Evolutionary conservation across 2,113 vertebrate genomes (phyloP).

Genomic region (Neoarius graeffei): DNA sequence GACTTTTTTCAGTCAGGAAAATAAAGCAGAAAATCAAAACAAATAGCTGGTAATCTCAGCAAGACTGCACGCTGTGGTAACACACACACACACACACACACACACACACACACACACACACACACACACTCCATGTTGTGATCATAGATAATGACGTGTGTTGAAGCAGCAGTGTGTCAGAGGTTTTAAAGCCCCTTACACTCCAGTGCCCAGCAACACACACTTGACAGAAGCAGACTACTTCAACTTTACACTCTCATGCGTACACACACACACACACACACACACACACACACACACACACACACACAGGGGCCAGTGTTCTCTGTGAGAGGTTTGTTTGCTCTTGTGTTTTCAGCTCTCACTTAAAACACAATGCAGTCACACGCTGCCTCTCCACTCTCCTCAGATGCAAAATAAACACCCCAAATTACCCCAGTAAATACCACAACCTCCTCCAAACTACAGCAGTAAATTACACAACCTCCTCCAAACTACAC

Average conservation of each 20-base stretch:
- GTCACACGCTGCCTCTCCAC: neutral
- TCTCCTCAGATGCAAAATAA: conserved; percentile 1
- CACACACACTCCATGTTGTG: neutral
- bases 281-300: conserved; percentile 8
- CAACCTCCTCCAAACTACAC: no score
- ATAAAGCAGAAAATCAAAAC: conserved; percentile 25
- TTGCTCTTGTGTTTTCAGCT: conserved; percentile 32
- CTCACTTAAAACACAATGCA: conserved; percentile 24
- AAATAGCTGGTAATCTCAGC: conserved; percentile 14
- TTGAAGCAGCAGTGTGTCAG: neutral
- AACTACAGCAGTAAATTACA: neutral
- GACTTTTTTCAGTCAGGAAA: conserved; percentile 17
- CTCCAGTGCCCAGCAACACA: neutral
- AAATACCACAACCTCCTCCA: conserved; percentile 5
- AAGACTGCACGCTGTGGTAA: neutral
- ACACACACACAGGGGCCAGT: neutral
- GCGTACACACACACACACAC: conserved; percentile 3
- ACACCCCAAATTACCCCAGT: conserved; percentile 10
- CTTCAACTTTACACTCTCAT: conserved; percentile 7
- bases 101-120: conserved; percentile 15
- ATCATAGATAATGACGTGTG: neutral
- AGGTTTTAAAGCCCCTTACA: neutral
- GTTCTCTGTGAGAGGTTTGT: conserved; percentile 26
- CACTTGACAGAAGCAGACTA: neutral
- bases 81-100: conserved; percentile 20